Conservation (phyloP, 2,113 vertebrate genomes). For the Galemys pyrenaicus region DNA sequence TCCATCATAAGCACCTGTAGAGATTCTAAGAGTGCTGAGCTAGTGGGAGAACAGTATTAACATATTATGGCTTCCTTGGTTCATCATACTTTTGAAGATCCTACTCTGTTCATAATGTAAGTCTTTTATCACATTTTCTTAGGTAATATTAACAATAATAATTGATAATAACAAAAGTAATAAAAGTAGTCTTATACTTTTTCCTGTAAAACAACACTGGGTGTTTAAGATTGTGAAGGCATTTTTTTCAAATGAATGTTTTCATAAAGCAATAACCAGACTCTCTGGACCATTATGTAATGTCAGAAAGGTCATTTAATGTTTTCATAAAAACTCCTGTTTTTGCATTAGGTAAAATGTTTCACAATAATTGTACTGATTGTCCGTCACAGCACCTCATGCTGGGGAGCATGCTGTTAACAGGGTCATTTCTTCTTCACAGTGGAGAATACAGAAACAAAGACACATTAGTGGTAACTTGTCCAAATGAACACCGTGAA, state of each 20-base stretch:
- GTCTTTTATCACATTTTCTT: constrained; percentile 4
- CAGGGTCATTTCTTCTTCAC: constrained; percentile 73
- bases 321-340: constrained; percentile 58
- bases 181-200: constrained; percentile 68
- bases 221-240: constrained; percentile 49
- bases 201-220: constrained; percentile 35
- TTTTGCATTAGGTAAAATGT: constrained; percentile 67
- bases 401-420: constrained; percentile 57
- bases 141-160: constrained; percentile 41
- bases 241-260: constrained; percentile 69
- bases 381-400: constrained; percentile 67
- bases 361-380: constrained; percentile 65
- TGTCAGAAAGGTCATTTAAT: constrained; percentile 49
- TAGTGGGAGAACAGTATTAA: constrained; percentile 3
- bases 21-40: background rate
- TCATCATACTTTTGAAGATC: constrained; percentile 45
- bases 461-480: constrained; percentile 72
- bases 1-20: constrained; percentile 42
- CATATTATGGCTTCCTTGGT: background rate
- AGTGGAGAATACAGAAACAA: constrained; percentile 53
- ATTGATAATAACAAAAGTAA: constrained; percentile 46
- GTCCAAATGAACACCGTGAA: constrained; percentile 73
- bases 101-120: background rate
- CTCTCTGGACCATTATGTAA: constrained; percentile 58
- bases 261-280: constrained; percentile 67